A percentile compares a stretch with the other conserved stretches of the same genome.
These are phyloP conservation scores for Acanthococcus lagerstroemiae DNA, from an alignment of 2,888 invertebrate species.

Conservation along the genomic window DNA sequence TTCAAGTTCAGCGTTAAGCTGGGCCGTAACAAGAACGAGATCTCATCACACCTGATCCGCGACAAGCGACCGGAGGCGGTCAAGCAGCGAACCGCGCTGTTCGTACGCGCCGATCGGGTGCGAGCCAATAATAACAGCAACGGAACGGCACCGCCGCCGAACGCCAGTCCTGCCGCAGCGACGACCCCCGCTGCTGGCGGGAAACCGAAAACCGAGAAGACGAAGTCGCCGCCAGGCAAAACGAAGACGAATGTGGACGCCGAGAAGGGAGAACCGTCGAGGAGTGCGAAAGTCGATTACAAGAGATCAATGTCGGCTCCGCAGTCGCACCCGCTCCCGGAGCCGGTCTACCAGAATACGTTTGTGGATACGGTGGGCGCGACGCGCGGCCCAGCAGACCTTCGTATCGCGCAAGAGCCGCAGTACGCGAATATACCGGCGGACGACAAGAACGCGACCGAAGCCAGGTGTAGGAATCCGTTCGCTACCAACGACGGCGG, in stretches of 20 bases:
- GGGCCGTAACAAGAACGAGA: constrained; percentile 35
- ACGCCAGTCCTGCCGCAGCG: neutral
- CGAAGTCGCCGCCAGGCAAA: neutral
- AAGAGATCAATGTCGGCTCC: constrained; percentile 18
- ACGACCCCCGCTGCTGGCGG: neutral
- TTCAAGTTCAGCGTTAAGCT: constrained; percentile 76
- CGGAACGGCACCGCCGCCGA: neutral
- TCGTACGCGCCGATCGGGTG: constrained; percentile 26
- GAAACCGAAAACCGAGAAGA: neutral
- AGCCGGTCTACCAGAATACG: constrained; percentile 13
- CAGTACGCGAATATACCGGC: constrained; percentile 1
- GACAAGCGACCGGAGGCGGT: constrained; percentile 24
- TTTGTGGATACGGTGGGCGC: neutral
- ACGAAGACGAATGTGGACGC: neutral
- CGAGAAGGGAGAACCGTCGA: neutral
- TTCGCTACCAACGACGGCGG: neutral
- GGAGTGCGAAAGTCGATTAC: neutral
- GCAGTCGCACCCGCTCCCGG: constrained; percentile 3
- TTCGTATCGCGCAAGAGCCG: neutral
- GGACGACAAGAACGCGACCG: neutral
- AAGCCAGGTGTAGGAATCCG: too few species aligned
- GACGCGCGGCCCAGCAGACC: neutral
- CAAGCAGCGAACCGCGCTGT: constrained; percentile 23
- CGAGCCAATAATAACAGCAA: neutral
- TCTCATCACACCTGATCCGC: constrained; percentile 12